Evolutionary conservation across 2,797 vertebrate species (phyloP).

Genomic region (Chiloscyllium punctatum): DNA sequence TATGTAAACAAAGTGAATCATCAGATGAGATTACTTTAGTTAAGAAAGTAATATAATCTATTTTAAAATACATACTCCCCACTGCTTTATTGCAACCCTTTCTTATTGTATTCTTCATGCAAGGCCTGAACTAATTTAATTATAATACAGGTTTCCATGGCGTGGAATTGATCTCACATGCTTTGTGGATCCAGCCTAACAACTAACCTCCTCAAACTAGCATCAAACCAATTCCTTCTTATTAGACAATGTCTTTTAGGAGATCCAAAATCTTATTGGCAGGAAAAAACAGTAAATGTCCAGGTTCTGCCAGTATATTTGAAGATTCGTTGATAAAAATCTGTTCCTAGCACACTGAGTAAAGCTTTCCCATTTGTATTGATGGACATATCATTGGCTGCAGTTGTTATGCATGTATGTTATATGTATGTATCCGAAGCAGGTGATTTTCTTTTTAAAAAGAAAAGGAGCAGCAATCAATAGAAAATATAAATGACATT

Average conservation of each 20-base stretch:
- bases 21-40: conserved; percentile 6
- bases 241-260: background rate
- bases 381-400: too few species aligned
- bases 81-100: background rate
- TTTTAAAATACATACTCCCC: background rate
- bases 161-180: background rate
- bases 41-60: background rate
- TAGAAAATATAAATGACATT: too few species aligned
- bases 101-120: background rate
- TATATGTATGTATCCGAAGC: background rate
- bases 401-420: background rate
- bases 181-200: background rate
- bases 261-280: background rate
- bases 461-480: background rate
- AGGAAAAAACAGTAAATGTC: background rate
- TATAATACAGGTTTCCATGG: background rate
- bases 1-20: background rate
- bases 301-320: background rate
- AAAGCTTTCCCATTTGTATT: background rate
- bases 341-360: background rate
- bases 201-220: background rate
- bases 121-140: background rate
- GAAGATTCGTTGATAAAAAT: background rate
- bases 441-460: background rate
- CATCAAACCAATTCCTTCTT: background rate